Evolutionary conservation across 2,888 invertebrate species (phyloP).

Genomic region (Eupithecia abbreviata): DNA sequence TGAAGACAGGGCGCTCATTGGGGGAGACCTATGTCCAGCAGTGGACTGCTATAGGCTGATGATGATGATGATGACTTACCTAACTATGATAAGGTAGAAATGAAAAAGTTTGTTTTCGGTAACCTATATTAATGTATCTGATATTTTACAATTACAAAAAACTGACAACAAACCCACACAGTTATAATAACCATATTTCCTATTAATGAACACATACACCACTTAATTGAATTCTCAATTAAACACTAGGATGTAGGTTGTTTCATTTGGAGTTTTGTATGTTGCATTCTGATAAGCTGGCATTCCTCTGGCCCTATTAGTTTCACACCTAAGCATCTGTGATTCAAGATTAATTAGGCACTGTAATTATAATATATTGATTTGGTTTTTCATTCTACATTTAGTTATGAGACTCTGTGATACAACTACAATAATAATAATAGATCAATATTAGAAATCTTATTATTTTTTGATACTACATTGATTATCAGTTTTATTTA

Average conservation of each 20-base stretch:
- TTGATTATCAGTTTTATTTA: slow-evolving; percentile 7
- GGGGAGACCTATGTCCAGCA: too few relatives aligned
- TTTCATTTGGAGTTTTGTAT: neutral
- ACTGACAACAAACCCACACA: slow-evolving; percentile 65
- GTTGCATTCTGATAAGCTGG: neutral
- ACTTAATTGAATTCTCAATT: slow-evolving; percentile 35
- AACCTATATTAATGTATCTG: slow-evolving; percentile 60
- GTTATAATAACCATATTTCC: slow-evolving; percentile 54
- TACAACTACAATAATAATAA: neutral
- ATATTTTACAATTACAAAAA: slow-evolving; percentile 65
- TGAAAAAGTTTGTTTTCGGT: slow-evolving; percentile 45
- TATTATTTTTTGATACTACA: neutral
- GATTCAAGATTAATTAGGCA: slow-evolving; percentile 4
- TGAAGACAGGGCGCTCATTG: too few relatives aligned
- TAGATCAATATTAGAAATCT: neutral
- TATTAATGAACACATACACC: slow-evolving; percentile 65
- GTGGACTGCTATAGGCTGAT: too few relatives aligned
- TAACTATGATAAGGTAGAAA: slow-evolving; percentile 4
- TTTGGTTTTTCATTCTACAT: slow-evolving; percentile 1
- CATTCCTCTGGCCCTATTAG: neutral
- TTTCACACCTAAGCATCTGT: neutral
- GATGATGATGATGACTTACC: too few relatives aligned
- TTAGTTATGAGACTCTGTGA: neutral
- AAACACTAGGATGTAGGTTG: slow-evolving; percentile 2
- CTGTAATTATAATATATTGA: neutral